A percentile compares a stretch with the other conserved stretches of the same genome.
phyloP scores from a whole-genome alignment of 2,113 vertebrate species.

The Bagarius yarrelli region DNA sequence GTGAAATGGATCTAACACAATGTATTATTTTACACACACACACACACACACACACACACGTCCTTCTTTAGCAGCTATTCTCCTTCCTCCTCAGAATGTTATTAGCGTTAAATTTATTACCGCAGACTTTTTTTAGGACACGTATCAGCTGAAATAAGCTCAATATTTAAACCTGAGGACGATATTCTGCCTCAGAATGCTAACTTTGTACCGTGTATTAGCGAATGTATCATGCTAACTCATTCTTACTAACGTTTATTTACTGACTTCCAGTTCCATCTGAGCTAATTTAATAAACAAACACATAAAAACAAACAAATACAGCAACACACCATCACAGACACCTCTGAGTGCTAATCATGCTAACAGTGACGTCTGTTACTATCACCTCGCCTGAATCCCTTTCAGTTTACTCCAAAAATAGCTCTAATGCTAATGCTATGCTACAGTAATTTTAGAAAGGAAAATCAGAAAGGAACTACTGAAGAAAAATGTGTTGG shows the following conservation, averaged over 20 bases:
- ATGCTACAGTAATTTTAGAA: neutral
- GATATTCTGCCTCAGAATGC: neutral
- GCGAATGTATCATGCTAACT: neutral
- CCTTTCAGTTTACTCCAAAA: too few relatives aligned
- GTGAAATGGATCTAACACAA: neutral
- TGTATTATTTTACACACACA: neutral
- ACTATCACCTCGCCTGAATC: neutral
- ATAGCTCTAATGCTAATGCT: neutral
- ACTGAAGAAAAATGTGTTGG: too few relatives aligned
- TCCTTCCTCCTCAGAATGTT: neutral
- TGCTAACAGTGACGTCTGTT: neutral
- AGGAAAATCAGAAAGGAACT: too few relatives aligned
- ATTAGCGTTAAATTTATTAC: neutral
- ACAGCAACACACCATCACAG: neutral
- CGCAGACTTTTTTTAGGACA: neutral
- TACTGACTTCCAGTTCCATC: neutral
- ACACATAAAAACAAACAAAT: neutral
- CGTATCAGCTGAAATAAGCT: neutral
- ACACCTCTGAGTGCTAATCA: neutral
- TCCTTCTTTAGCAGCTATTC: neutral
- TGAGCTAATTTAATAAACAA: too few relatives aligned
- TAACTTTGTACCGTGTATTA: neutral
- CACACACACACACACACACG: conserved; percentile 4
- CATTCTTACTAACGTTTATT: neutral
- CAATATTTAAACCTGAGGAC: neutral